Base-by-base conservation (phyloP, 2,113 vertebrate species). In the Nerophis lumbriciformis region DNA sequence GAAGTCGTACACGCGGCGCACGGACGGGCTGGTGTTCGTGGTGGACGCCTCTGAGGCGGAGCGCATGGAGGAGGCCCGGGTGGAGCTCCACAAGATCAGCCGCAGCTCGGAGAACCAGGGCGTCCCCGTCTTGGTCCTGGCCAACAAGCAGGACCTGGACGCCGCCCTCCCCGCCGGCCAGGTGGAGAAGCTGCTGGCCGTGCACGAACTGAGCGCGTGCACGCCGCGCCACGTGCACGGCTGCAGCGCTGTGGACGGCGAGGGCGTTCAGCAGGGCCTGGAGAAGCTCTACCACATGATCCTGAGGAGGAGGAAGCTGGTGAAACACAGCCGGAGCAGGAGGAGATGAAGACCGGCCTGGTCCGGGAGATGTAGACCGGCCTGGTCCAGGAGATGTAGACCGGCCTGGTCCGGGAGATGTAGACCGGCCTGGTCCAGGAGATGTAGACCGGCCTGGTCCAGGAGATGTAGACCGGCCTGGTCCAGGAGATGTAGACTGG, bases 241-340 rank as follows among this genome's bases (percentile, higher is more conserved):
- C 73, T 95, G 93, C 85, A 95, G 94, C 6, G 94, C 94, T 0
- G 83, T 94, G 72, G 93, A 93, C 0, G 94, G 94, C 1, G 89
- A 84, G 70, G 94, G 94, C 0, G 86, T 96, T 56, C 93, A 94
- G 72, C 77, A 76, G 0, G 93, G 92, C 38, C 89, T 95, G 51
- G 93, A 94, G 79, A 94, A 91, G 66, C 90, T 96, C 2, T 91
- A 95, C 0, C 92, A 95, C 66, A 94, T 96, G 94, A 95, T 96
- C 61, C 82, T 94, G 5, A 93, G 92, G 84, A 86, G 92, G 74
- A 94, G 92, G 85, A 96, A 93, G 83, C 86, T 87, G 19, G 77
- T 92, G 63, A 90, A 91, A 66, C 85, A 85, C 78, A 84, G 90
- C 83, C 91, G 87, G 83, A 92, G 82, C 67, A 81, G 83, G 57